Percentiles rank a stretch among this genome's conserved stretches.
Conservation (phyloP, 2,113 vertebrate genomes). For the Jacana jacana region DNA sequence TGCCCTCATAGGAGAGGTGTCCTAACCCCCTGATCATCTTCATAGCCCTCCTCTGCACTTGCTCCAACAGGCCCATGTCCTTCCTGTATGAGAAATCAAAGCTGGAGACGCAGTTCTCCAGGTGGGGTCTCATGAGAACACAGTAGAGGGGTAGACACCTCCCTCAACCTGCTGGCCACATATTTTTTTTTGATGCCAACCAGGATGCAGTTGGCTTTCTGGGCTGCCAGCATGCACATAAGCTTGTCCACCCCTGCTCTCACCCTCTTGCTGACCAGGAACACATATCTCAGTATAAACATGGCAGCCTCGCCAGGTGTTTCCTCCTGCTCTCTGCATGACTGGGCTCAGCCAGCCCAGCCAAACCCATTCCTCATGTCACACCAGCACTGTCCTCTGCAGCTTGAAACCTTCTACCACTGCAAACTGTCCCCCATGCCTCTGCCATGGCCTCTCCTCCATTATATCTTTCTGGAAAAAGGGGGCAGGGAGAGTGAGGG, state of each 20-base stretch:
- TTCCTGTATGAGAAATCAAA: too few relatives aligned
- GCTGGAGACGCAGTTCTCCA: too few relatives aligned
- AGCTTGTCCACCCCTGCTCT: background rate
- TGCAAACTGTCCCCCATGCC: background rate
- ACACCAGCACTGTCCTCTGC: background rate
- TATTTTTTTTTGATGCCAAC: too few relatives aligned
- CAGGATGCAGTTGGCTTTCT: too few relatives aligned
- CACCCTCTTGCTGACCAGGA: background rate
- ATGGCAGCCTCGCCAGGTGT: background rate
- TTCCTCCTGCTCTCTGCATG: background rate
- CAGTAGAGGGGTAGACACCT: too few relatives aligned
- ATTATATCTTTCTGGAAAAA: background rate
- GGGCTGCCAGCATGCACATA: too few relatives aligned
- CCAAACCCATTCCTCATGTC: background rate
- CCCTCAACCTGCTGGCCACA: too few relatives aligned
- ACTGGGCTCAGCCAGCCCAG: background rate
- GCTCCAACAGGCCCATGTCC: too few relatives aligned
- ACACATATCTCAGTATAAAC: fast-evolving
- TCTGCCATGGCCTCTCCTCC: background rate
- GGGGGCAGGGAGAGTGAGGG: background rate
- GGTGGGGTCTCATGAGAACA: too few relatives aligned
- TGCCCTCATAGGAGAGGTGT: too few relatives aligned
- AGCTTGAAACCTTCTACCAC: background rate
- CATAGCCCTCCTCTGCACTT: too few relatives aligned
- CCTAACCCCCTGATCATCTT: too few relatives aligned